Base-by-base conservation (phyloP, 2,888 invertebrate species). In the Malacosoma neustria region DNA sequence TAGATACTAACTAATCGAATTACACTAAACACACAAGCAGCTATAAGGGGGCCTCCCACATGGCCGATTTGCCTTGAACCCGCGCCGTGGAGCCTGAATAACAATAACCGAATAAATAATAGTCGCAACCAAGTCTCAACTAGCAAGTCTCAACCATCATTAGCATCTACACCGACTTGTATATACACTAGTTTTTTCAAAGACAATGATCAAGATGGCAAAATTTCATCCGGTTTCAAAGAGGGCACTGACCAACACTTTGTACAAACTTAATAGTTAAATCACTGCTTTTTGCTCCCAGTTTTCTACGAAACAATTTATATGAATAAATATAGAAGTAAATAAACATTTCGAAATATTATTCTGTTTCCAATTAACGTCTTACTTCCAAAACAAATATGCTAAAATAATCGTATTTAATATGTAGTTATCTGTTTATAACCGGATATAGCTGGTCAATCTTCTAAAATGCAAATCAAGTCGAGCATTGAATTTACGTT, bases 21-120 rank as follows among this genome's bases (percentile, higher is more conserved):
- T 43, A 43, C 39, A 49, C 45, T 43, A 44, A 39, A 42, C 43
- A 52, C 43, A 47, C 46, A 42, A 46, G 49, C 47, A 48, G 40
- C 40, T 41, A 30, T 48, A 38, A 45, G 42, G 59, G 59, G 65
- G 71, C 72, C 72, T 71, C 72, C 68, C 65, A 67, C 72, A 58
- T 61, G 51, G 50, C 41, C 44, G 46, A 39, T 30, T 67, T 37
- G 52, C 79, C 77, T 80, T 77, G 80, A 80, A 77, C 80, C 58
- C 60, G 54, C 55, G 59, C 52, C 50, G 55, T 59, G 48, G 57
- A 57, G 56, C 53, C 61, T 60, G 65, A 67, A 69, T 72, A 71
- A 68, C 64, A 71, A 74, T 67, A 64, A 61, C 51, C 49, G 35
- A 42, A 47, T 38, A 45, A 47, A 51, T 57, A 61, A 61, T 59